Percentiles rank a stretch among this genome's conserved stretches.
phyloP scores from a whole-genome alignment of 2,888 invertebrate species.

The Corythucha ciliata region DNA sequence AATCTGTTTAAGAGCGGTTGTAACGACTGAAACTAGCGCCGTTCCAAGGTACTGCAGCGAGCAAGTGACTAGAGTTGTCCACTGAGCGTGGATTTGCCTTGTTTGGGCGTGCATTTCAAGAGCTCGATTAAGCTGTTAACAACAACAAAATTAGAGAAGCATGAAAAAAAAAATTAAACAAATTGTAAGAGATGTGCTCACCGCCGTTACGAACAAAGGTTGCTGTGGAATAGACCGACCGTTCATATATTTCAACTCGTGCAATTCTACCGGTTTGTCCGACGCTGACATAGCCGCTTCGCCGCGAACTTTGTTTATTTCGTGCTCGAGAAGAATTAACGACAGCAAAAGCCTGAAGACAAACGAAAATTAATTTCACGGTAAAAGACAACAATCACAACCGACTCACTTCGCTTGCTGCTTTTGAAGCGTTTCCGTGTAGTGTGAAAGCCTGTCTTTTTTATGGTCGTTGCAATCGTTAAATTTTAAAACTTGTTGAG shows the following conservation, averaged over 20 bases:
- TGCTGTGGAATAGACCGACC: constrained; percentile 65
- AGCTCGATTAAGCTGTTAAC: constrained; percentile 39
- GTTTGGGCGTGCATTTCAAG: constrained; percentile 30
- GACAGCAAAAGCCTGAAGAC: constrained; percentile 53
- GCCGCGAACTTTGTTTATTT: constrained; percentile 46
- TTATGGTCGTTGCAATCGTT: constrained; percentile 50
- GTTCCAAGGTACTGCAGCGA: constrained; percentile 70
- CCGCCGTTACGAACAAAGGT: constrained; percentile 70
- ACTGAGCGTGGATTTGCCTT: constrained; percentile 63
- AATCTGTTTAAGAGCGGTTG: constrained; percentile 68
- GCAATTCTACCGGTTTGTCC: constrained; percentile 30
- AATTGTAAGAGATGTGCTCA: constrained; percentile 44
- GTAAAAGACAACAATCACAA: neutral
- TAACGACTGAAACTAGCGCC: constrained; percentile 64
- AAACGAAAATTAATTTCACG: neutral
- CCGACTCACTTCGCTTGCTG: constrained; percentile 49
- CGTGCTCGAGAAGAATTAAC: constrained; percentile 64
- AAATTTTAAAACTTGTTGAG: constrained; percentile 63
- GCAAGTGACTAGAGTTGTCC: constrained; percentile 71
- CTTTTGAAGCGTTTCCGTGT: constrained; percentile 60
- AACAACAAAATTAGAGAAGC: neutral
- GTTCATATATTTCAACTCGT: constrained; percentile 51
- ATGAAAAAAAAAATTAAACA: neutral
- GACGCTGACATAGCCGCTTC: constrained; percentile 12
- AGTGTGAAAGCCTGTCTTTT: constrained; percentile 48